Conservation (phyloP, 2,797 vertebrate species). For the Falco peregrinus region DNA sequence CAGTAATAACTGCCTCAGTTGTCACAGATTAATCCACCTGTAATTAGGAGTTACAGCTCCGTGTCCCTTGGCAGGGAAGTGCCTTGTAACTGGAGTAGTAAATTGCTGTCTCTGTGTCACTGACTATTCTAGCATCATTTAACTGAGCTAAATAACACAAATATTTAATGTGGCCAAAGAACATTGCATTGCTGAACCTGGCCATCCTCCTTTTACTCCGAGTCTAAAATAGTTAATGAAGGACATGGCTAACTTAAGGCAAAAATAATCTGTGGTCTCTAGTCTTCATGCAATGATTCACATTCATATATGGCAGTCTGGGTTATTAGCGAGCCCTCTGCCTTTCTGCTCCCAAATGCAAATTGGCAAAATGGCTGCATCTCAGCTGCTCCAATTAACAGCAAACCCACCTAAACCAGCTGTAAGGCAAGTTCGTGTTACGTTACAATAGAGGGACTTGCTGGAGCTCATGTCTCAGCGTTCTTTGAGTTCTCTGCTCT, state of each 20-base stretch:
- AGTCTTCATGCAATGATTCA: not conserved
- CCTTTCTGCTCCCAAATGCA: not conserved
- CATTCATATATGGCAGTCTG: accelerated
- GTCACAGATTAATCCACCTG: not conserved
- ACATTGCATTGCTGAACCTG: not conserved
- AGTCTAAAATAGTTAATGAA: not conserved
- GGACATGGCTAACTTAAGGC: not conserved
- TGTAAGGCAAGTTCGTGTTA: not conserved
- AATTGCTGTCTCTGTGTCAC: not conserved
- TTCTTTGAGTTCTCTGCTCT: not conserved
- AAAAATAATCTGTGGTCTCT: not conserved
- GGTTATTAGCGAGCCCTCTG: not conserved
- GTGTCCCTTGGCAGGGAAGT: not conserved
- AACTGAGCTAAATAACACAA: not conserved
- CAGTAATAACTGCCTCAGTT: not conserved
- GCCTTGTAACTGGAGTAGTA: not conserved
- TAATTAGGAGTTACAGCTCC: not conserved
- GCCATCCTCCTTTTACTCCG: not conserved
- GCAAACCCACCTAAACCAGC: not conserved
- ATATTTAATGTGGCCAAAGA: not conserved
- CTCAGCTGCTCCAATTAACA: not conserved
- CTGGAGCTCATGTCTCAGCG: not conserved
- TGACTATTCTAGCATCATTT: not conserved
- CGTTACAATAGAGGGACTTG: accelerated
- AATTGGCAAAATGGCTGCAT: not conserved